Percentiles rank a stretch among this genome's conserved stretches.
These are phyloP conservation scores for Helicolenus hilgendorfi DNA, from an alignment of 2,797 vertebrate species.

Conservation along the genomic window DNA sequence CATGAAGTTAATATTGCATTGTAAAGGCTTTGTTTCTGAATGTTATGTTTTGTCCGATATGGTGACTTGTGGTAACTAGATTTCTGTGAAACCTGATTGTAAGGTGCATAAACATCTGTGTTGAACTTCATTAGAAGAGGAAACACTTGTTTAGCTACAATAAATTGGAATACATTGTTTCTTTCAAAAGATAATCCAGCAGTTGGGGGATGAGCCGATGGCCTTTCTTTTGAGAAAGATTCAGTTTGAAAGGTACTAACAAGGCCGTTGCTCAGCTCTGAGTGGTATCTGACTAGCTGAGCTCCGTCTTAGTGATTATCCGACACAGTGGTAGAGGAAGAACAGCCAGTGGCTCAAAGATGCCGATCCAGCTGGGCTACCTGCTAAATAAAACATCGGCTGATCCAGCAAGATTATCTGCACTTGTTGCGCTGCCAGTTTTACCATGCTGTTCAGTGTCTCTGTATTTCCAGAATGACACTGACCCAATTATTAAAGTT, in stretches of 20 bases:
- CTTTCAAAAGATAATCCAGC: neutral
- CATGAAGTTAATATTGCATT: neutral
- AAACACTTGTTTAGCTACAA: neutral
- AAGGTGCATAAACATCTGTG: neutral
- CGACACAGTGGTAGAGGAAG: slow-evolving; percentile 14
- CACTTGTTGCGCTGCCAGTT: slow-evolving; percentile 14
- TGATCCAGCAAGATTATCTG: slow-evolving; percentile 38
- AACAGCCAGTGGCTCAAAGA: slow-evolving; percentile 39
- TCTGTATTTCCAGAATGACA: neutral
- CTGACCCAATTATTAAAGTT: slow-evolving; percentile 17
- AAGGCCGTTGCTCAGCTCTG: neutral
- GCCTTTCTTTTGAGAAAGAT: neutral
- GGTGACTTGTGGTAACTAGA: neutral
- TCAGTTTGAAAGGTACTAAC: slow-evolving; percentile 1
- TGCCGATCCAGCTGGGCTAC: slow-evolving; percentile 46
- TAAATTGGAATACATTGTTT: neutral
- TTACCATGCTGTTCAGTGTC: neutral
- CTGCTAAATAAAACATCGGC: slow-evolving; percentile 54
- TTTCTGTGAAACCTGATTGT: neutral
- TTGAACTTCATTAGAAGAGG: neutral
- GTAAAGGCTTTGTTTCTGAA: neutral
- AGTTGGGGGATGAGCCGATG: neutral
- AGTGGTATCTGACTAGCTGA: neutral
- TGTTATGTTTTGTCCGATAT: neutral
- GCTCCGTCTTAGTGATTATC: slow-evolving; percentile 20